Base-by-base conservation (phyloP, 2,888 invertebrate species). In the Caenorhabditis becei region DNA sequence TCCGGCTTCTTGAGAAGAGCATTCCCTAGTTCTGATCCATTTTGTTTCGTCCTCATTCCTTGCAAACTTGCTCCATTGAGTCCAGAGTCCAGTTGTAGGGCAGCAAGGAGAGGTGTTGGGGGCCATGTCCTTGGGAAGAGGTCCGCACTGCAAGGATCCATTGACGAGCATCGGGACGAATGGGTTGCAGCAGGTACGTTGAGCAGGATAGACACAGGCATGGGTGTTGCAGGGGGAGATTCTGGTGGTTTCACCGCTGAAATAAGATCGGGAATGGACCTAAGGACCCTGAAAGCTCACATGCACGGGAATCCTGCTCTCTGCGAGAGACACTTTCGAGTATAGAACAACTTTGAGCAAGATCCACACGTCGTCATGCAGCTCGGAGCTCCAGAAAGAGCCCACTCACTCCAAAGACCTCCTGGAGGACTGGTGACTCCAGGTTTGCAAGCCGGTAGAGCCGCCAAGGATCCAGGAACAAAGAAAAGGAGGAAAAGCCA, bases 371-470 rank as follows among this genome's bases (percentile, higher is more conserved):
- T 11, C 10, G 35, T 16, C 0, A 49, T 32, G 23, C 70, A 70
- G 11, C 49, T 37, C 1, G 54, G 10, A 41, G 16, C 20, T 26
- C 37, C 59, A 1, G 37, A 20, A n/a, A 37, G 26, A 16, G 70
- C 23, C 70, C 70, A 70, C 24, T 70, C 70, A 14, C n/a, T 59
- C 70, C 70, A 70, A 23, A 61, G 49, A 3, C 70, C 59, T 7
- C 56, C 56, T 26, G 56, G 26, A 4, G 56, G 56, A 26, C 56
- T 28, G 23, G 18, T 56, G 24, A 18, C 18, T n/a, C 56, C 56
- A 7, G 44, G 10, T 32, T 4, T 4, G 10, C 32, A 32, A 7
- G 32, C 10, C 32, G 4, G 32, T 7, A 32, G 5, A 32, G 4
- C 32, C 10, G 10, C n/a, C n/a, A n/a, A n/a, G n/a, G n/a, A n/a